Percentiles rank a stretch among this genome's conserved stretches.
Conservation (phyloP, 2,113 vertebrate species). For the Ahaetulla prasina region DNA sequence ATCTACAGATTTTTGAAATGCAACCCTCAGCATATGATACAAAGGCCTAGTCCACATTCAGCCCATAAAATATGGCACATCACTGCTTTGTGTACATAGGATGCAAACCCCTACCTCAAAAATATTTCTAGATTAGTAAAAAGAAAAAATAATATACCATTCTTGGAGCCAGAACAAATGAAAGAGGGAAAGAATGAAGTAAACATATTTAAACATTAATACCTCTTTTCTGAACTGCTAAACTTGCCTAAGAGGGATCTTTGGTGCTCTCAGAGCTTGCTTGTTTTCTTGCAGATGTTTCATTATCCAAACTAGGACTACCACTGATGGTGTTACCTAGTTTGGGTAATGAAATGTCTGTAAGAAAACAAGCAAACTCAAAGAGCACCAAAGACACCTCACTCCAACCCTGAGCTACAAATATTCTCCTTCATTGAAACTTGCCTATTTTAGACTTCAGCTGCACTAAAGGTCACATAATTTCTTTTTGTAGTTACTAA, state of each 20-base stretch:
- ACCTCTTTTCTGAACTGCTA: background rate
- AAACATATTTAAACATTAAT: background rate
- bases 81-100: background rate
- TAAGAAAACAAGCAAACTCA: no score
- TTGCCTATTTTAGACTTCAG: background rate
- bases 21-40: background rate
- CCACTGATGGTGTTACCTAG: no score
- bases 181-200: background rate
- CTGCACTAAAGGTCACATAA: background rate
- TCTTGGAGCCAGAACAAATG: background rate
- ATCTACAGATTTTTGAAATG: background rate
- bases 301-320: no score
- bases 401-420: no score
- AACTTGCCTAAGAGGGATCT: background rate
- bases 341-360: no score
- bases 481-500: no score
- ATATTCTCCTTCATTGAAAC: background rate
- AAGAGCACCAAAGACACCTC: no score
- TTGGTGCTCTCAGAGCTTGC: no score
- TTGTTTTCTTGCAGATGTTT: no score
- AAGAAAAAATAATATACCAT: background rate
- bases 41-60: background rate
- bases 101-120: background rate
- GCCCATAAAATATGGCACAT: background rate
- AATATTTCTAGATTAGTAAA: background rate